These are phyloP conservation scores for Sylvicola cinctus DNA, from an alignment of 2,888 invertebrate genomes.

Conservation along the genomic window DNA sequence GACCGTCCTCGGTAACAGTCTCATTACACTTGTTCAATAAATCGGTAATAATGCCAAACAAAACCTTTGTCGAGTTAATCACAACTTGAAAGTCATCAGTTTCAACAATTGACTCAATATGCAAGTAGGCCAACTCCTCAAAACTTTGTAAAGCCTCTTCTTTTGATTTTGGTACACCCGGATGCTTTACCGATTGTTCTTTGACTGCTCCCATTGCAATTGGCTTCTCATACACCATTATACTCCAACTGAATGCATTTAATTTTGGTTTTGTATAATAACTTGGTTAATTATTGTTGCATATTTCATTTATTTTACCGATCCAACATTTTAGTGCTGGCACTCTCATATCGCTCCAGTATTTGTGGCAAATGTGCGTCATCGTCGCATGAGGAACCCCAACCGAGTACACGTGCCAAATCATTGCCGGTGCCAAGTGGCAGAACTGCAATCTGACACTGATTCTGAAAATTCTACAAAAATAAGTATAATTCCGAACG, in stretches of 20 bases:
- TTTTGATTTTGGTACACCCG: constrained; percentile 26
- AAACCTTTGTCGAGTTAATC: constrained; percentile 46
- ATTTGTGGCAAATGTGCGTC: constrained; percentile 82
- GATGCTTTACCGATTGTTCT: constrained; percentile 27
- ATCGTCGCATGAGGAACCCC: constrained; percentile 93
- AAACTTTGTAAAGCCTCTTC: constrained; percentile 33
- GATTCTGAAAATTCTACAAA: constrained; percentile 36
- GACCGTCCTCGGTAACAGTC: constrained; percentile 37
- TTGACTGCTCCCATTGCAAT: constrained; percentile 36
- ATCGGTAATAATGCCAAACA: constrained; percentile 63
- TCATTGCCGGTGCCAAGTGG: constrained; percentile 95
- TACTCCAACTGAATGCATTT: constrained; percentile 52
- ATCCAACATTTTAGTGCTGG: constrained; percentile 95
- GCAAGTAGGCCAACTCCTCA: constrained; percentile 55
- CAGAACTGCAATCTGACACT: constrained; percentile 86
- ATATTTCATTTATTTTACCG: constrained; percentile 29
- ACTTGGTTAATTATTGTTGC: background rate
- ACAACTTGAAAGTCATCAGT: constrained; percentile 55
- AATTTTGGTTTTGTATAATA: background rate
- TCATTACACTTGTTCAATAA: constrained; percentile 42
- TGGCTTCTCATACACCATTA: constrained; percentile 76
- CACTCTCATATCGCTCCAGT: constrained; percentile 83
- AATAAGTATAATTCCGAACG: background rate
- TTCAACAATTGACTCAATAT: constrained; percentile 70
- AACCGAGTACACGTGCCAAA: constrained; percentile 82